These are phyloP conservation scores for Carassius gibelio DNA, from an alignment of 2,113 vertebrate species.

Conservation along the genomic window DNA sequence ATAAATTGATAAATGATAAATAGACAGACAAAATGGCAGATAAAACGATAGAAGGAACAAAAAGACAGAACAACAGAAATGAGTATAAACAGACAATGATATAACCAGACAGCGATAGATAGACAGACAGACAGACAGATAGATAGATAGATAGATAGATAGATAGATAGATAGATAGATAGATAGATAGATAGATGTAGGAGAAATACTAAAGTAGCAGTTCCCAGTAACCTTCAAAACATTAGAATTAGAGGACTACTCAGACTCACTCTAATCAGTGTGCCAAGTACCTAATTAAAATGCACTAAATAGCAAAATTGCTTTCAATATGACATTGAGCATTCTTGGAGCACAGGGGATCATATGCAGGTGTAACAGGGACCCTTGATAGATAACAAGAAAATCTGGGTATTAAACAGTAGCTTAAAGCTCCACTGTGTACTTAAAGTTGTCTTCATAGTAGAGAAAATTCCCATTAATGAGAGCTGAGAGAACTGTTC, in stretches of 20 bases:
- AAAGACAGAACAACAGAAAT: neutral
- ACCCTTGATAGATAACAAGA: neutral
- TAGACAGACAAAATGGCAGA: neutral
- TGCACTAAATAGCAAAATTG: slow-evolving; percentile 16
- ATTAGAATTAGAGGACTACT: neutral
- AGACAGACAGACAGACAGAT: neutral
- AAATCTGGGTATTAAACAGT: neutral
- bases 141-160: neutral
- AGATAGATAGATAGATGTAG: neutral
- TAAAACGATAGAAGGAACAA: neutral
- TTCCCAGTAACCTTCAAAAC: neutral
- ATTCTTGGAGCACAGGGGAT: neutral
- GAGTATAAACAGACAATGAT: neutral
- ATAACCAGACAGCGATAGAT: neutral
- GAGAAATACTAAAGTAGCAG: neutral
- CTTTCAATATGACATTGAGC: slow-evolving; percentile 25
- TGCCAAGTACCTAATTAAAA: slow-evolving; percentile 14
- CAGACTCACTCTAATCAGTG: neutral
- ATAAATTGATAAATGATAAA: too few species aligned
- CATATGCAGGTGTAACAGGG: neutral
- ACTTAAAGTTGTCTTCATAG: slow-evolving; percentile 6
- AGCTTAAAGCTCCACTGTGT: neutral
- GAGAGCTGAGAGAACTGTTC: neutral
- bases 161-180: neutral
- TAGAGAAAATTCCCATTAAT: slow-evolving; percentile 15